Conservation (phyloP, 2,113 vertebrate species). For the Panthera uncia region DNA sequence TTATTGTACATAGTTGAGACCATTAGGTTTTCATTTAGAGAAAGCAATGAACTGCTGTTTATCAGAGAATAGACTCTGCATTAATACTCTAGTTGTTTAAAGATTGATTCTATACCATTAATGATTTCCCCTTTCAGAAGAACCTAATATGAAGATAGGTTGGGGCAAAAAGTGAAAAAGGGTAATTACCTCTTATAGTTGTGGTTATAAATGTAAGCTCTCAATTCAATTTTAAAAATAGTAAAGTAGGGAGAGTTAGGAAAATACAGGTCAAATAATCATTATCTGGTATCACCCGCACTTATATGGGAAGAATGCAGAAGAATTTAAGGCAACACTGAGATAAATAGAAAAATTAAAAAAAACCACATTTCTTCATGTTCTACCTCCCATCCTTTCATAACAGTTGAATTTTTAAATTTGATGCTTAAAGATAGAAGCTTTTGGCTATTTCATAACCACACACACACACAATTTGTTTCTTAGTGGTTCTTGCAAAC, state of each 20-base stretch:
- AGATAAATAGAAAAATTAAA: not conserved
- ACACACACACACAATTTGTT: not conserved
- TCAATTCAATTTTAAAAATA: not conserved
- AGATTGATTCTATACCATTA: constrained; percentile 9
- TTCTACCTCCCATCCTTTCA: not conserved
- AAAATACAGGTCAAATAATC: not conserved
- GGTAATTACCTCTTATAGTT: constrained; percentile 4
- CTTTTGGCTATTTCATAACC: not conserved
- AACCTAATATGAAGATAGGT: not conserved
- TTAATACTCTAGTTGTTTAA: not conserved
- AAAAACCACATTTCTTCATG: not conserved
- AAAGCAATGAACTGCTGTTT: not conserved
- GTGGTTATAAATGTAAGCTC: not conserved
- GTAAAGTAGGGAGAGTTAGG: not conserved
- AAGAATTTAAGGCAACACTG: constrained; percentile 20
- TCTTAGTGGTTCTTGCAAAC: not conserved
- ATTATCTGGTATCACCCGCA: not conserved
- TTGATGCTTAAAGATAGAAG: not conserved
- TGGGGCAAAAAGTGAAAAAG: constrained; percentile 1
- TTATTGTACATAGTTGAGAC: not conserved
- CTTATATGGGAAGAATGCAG: not conserved
- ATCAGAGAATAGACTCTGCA: not conserved
- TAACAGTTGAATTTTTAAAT: not conserved
- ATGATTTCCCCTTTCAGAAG: constrained; percentile 26
- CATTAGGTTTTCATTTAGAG: not conserved